Evolutionary conservation across 2,888 invertebrate genomes (phyloP).

Genomic region (Pyrocoelia pectoralis): DNA sequence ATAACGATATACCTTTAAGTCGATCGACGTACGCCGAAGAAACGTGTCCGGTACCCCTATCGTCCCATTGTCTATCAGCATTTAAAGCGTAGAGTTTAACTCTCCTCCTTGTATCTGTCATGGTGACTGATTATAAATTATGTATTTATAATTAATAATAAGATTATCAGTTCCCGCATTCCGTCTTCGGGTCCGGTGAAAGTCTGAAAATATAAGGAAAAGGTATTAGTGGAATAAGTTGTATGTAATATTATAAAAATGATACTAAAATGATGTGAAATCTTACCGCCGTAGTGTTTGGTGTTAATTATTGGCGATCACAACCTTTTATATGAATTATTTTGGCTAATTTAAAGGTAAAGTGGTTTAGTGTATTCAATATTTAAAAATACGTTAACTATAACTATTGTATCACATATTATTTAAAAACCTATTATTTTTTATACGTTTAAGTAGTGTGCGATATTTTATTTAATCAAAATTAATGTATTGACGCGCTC

Average conservation of each 20-base stretch:
- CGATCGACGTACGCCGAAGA: constrained; percentile 95
- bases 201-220: constrained; percentile 14
- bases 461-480: constrained; percentile 41
- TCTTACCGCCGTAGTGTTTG: constrained; percentile 8
- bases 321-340: constrained; percentile 51
- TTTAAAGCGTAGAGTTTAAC: constrained; percentile 99
- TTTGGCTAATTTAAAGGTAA: constrained; percentile 50
- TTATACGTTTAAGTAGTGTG: constrained; percentile 30
- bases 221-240: too few relatives aligned
- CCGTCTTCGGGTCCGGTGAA: constrained; percentile 50
- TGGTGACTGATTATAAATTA: constrained; percentile 58
- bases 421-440: constrained; percentile 18
- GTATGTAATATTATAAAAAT: background rate
- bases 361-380: constrained; percentile 28
- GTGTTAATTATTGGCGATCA: constrained; percentile 46
- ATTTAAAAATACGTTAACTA: constrained; percentile 23
- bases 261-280: background rate
- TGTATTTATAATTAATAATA: constrained; percentile 25
- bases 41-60: constrained; percentile 98
- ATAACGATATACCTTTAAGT: constrained; percentile 91
- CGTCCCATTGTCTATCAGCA: constrained; percentile 99
- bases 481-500: constrained; percentile 61
- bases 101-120: constrained; percentile 93
- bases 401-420: constrained; percentile 20
- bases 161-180: constrained; percentile 55